Evolutionary conservation across 2,888 invertebrate genomes (phyloP).

Genomic region (Syrphus vitripennis): DNA sequence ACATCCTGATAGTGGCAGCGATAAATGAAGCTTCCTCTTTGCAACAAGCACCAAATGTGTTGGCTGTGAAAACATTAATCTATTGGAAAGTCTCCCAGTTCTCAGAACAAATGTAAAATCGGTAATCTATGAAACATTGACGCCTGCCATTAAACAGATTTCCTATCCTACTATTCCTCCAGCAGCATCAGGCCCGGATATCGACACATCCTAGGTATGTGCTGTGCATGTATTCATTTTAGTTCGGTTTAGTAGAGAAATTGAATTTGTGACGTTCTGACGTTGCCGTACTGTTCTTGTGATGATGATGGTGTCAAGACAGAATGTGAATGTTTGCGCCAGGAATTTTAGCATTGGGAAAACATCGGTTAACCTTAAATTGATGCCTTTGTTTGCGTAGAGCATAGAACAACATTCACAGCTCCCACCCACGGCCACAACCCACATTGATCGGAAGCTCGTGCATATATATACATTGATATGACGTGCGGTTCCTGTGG

Average conservation of each 20-base stretch:
- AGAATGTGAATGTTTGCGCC: slow-evolving; percentile 69
- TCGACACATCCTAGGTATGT: slow-evolving; percentile 52
- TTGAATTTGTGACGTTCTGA: slow-evolving; percentile 64
- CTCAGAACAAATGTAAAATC: slow-evolving; percentile 67
- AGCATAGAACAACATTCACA: slow-evolving; percentile 64
- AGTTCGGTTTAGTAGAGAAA: slow-evolving; percentile 31
- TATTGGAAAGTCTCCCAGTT: slow-evolving; percentile 62
- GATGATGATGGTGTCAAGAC: slow-evolving; percentile 71
- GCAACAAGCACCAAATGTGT: slow-evolving; percentile 60
- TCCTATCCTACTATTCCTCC: slow-evolving; percentile 46
- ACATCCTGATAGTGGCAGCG: slow-evolving; percentile 69
- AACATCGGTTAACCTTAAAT: slow-evolving; percentile 72
- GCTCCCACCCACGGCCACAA: slow-evolving; percentile 17
- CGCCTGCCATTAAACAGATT: slow-evolving; percentile 71
- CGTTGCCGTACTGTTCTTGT: slow-evolving; percentile 30
- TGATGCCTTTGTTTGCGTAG: slow-evolving; percentile 70
- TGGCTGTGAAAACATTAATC: slow-evolving; percentile 54
- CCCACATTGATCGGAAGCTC: slow-evolving; percentile 64
- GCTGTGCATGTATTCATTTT: neutral
- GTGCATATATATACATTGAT: slow-evolving; percentile 43
- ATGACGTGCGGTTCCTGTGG: slow-evolving; percentile 64
- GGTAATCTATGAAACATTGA: slow-evolving; percentile 71
- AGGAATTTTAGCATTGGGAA: slow-evolving; percentile 69
- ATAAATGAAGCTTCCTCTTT: slow-evolving; percentile 69
- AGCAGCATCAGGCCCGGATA: slow-evolving; percentile 59